Evolutionary conservation across 2,797 vertebrate genomes (phyloP).

Genomic region (Eremophila alpestris): DNA sequence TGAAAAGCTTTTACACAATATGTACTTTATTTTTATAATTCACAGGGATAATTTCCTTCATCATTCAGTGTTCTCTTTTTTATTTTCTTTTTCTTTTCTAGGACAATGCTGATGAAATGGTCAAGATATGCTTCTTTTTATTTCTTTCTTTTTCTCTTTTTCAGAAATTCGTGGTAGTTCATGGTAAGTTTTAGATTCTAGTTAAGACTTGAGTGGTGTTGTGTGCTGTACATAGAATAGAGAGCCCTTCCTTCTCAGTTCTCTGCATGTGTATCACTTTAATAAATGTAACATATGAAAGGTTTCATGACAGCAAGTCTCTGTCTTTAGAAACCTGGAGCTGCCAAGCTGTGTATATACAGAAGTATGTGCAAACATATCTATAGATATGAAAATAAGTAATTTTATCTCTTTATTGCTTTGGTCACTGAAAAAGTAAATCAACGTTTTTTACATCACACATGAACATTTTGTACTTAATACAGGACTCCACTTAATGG

Average conservation of each 20-base stretch:
- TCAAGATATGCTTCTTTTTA: fast-evolving
- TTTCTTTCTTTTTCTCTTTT: not conserved
- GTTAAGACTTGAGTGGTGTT: not conserved
- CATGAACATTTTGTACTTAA: not conserved
- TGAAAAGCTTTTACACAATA: not conserved
- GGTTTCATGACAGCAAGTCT: fast-evolving
- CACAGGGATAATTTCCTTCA: not conserved
- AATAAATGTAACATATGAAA: not conserved
- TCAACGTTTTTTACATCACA: not conserved
- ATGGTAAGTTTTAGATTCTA: not conserved
- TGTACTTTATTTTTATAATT: not conserved
- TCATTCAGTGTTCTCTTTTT: fast-evolving
- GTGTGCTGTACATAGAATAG: fast-evolving
- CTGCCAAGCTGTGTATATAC: not conserved
- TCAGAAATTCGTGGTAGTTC: fast-evolving
- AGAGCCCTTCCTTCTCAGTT: not conserved
- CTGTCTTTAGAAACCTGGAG: not conserved
- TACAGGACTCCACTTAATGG: not conserved
- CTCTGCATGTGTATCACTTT: not conserved
- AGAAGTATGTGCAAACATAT: not conserved
- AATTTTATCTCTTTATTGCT: not conserved
- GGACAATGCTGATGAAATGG: not conserved
- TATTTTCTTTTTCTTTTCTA: not conserved
- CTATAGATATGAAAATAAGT: not conserved
- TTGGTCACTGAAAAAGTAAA: not conserved